Conservation (phyloP, 2,888 invertebrate genomes). For the Spilosoma lubricipeda region DNA sequence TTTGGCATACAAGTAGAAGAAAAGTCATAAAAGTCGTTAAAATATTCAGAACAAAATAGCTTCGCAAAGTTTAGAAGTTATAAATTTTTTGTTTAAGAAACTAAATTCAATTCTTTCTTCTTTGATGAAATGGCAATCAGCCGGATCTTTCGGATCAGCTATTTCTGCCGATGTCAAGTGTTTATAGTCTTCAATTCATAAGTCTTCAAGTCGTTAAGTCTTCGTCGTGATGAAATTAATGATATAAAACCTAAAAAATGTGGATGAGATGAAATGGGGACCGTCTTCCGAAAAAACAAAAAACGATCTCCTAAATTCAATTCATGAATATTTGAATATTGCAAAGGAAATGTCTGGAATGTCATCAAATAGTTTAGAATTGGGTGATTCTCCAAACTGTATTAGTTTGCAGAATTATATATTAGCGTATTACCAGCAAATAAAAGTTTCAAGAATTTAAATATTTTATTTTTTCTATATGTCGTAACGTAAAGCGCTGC, state of each 20-base stretch:
- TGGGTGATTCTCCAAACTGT: not conserved
- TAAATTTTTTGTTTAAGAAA: not conserved
- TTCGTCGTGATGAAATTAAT: no score
- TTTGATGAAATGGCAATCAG: no score
- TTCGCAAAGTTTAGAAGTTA: slow-evolving; percentile 20
- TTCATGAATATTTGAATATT: not conserved
- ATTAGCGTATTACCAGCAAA: not conserved
- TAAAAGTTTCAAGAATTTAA: not conserved
- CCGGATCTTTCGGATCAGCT: no score
- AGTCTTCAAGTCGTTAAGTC: no score
- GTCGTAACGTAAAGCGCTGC: not conserved
- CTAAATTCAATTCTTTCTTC: not conserved
- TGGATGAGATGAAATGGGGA: no score
- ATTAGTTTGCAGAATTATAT: no score
- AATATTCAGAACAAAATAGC: slow-evolving; percentile 21
- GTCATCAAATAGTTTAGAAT: not conserved
- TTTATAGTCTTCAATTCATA: no score
- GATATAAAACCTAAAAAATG: no score
- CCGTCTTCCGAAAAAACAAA: no score
- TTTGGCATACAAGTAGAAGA: slow-evolving; percentile 26
- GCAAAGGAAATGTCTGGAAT: not conserved
- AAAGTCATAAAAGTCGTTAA: slow-evolving; percentile 24
- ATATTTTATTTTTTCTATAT: not conserved
- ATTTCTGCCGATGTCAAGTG: no score
- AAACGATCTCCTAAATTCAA: not conserved